phyloP scores from a whole-genome alignment of 2,113 vertebrate species.

The Oxygymnocypris stewartii region DNA sequence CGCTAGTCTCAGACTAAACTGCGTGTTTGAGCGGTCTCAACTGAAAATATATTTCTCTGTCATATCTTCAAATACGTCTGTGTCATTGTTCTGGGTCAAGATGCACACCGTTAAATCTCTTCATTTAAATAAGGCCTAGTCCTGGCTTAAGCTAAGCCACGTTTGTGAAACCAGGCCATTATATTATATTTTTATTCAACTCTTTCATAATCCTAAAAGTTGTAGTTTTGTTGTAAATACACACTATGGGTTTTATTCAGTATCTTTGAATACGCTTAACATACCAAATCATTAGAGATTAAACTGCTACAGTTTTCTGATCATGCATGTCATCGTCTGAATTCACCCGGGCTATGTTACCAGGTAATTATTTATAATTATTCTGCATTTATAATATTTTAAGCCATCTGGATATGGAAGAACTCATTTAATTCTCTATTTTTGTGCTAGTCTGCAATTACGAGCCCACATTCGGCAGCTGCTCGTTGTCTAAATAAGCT shows the following conservation, averaged over 20 bases:
- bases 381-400: background rate
- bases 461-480: background rate
- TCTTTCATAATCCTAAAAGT: background rate
- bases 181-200: background rate
- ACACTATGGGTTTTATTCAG: background rate
- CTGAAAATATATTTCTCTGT: too few relatives aligned
- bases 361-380: too few relatives aligned
- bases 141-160: too few relatives aligned
- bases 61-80: too few relatives aligned
- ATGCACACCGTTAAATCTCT: too few relatives aligned
- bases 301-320: background rate
- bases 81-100: too few relatives aligned
- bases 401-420: background rate
- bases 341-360: background rate
- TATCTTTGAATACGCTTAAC: background rate
- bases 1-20: too few relatives aligned
- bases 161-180: too few relatives aligned
- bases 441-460: background rate
- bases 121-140: too few relatives aligned
- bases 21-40: too few relatives aligned
- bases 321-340: background rate
- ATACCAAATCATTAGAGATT: background rate
- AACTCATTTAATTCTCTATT: constrained; percentile 25
- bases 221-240: too few relatives aligned
- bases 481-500: constrained; percentile 22